A percentile compares a stretch with the other conserved stretches of the same genome.
phyloP scores from a whole-genome alignment of 2,113 vertebrate genomes.

The Amphiprion ocellaris region DNA sequence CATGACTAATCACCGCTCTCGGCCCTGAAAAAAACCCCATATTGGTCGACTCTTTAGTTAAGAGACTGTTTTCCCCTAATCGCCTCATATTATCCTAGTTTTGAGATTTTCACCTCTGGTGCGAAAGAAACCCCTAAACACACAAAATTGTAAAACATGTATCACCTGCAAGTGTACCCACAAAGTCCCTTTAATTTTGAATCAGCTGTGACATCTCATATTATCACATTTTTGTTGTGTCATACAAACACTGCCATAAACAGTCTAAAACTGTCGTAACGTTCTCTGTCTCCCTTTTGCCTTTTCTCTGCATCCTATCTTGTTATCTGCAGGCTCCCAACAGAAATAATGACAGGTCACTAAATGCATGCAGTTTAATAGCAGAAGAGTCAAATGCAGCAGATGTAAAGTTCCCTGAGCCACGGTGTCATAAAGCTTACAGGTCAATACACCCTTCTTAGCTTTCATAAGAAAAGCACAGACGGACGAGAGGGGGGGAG shows the following conservation, averaged over 20 bases:
- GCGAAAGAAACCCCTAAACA: not conserved
- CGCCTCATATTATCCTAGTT: too few relatives aligned
- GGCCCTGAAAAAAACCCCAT: too few relatives aligned
- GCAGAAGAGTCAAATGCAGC: constrained; percentile 9
- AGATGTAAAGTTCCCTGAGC: constrained; percentile 31
- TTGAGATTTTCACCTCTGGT: too few relatives aligned
- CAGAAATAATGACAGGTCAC: constrained; percentile 7
- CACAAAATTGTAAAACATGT: not conserved
- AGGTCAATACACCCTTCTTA: constrained; percentile 16
- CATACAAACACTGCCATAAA: not conserved
- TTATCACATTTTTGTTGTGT: not conserved
- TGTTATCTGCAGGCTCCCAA: not conserved
- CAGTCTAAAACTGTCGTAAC: not conserved
- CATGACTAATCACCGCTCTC: too few relatives aligned
- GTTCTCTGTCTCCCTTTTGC: not conserved
- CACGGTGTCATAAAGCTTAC: constrained; percentile 21
- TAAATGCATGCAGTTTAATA: constrained; percentile 8
- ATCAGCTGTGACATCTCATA: not conserved
- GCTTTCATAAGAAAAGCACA: constrained; percentile 5
- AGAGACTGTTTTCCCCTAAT: too few relatives aligned
- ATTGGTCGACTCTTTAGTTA: too few relatives aligned
- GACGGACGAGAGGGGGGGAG: not conserved
- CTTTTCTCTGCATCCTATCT: not conserved
- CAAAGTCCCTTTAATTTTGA: not conserved
- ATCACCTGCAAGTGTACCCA: not conserved